Conservation (phyloP, 2,797 vertebrate genomes). For the Meriones psammophilus region DNA sequence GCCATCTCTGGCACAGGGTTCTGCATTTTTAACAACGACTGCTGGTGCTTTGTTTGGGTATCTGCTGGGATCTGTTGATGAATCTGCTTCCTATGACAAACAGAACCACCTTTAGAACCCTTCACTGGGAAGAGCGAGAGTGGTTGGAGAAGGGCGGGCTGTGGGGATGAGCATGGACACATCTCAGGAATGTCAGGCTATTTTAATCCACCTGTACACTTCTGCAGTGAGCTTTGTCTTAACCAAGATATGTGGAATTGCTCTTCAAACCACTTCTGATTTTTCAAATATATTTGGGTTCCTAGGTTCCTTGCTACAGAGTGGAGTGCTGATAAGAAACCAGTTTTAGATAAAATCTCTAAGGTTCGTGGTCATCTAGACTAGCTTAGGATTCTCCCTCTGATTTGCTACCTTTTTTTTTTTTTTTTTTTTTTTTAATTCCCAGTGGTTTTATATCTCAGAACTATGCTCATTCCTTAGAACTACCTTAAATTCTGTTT, state of each 20-base stretch:
- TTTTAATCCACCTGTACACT: background rate
- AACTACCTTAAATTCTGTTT: background rate
- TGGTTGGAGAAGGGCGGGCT: background rate
- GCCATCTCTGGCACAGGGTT: background rate
- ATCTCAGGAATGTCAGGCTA: background rate
- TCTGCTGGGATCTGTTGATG: background rate
- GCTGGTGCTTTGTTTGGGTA: background rate
- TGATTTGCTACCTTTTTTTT: background rate
- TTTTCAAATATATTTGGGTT: background rate
- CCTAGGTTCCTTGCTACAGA: background rate
- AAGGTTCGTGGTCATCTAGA: background rate
- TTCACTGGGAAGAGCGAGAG: background rate
- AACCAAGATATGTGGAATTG: background rate
- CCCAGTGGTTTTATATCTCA: background rate
- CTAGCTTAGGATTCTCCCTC: background rate
- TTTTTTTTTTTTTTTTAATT: slow-evolving; percentile 6
- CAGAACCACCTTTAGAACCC: background rate
- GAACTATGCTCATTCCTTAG: slow-evolving; percentile 8
- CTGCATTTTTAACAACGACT: background rate
- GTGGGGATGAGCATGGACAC: background rate
- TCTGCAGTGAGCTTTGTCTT: background rate
- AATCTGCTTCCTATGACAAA: background rate
- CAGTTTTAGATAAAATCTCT: background rate
- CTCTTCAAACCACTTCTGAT: background rate
- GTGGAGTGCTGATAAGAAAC: background rate